Base-by-base conservation (phyloP, 2,888 invertebrate genomes). In the Hypselothyrea guttata region DNA sequence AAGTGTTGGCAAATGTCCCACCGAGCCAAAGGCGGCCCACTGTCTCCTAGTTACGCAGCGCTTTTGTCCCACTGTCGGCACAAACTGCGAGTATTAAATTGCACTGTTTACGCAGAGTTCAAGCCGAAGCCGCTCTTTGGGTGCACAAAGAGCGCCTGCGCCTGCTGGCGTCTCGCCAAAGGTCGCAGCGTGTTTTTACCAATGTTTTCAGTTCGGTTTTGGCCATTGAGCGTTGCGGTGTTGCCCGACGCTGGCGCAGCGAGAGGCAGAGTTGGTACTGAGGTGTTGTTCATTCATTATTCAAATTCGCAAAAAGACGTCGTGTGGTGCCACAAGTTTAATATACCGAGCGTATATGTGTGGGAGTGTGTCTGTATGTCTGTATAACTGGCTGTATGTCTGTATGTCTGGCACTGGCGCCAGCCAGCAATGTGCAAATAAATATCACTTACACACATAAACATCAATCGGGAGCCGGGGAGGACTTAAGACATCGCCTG, bases 381-480 rank as follows among this genome's bases (percentile, higher is more conserved):
- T 28, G 42, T 35, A 22, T 37, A n/a, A 33, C 42, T 15, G 30
- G 35, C 5, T 38, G 42, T 38, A 38, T 27, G 54, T 37, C 42
- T 33, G 54, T 63, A 45, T 46, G 45, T 4, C 45, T 45, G 60
- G 57, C 53, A 42, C 53, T 76, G 77, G 77, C 73, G 74, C 75
- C 74, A 75, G 66, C 34, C 27, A 55, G 61, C 51, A 59, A 62
- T 58, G 73, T 73, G 69, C 61, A 72, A 69, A 75, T 81, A 75
- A 67, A 74, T 76, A 74, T 82, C 82, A 74, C 53, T 64, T 74
- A 64, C 71, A 67, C 57, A 71, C 58, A 73, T 48, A 60, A 54
- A 70, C 77, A 66, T 53, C 12, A 4, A 57, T 45, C n/a, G 9
- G 37, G 16, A 42, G 57, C 18, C 28, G n/a, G n/a, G n/a, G 11